phyloP scores from a whole-genome alignment of 2,113 vertebrate species.

The Cyprinus carpio region DNA sequence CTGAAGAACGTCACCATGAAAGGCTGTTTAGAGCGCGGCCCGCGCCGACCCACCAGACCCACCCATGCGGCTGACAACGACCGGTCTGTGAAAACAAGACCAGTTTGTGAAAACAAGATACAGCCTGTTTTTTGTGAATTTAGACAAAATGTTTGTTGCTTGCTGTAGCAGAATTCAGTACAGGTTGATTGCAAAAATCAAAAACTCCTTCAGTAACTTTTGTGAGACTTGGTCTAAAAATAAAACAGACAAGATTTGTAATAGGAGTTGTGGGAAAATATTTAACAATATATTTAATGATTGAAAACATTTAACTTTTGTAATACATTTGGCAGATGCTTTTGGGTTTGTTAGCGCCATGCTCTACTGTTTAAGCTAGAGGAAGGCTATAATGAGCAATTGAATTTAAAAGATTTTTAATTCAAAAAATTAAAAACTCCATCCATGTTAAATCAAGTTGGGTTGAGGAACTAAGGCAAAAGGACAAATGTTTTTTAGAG shows the following conservation, averaged over 20 bases:
- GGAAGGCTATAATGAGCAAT: background rate
- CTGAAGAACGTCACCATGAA: constrained; percentile 97
- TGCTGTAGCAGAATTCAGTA: background rate
- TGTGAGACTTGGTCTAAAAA: background rate
- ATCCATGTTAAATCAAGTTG: background rate
- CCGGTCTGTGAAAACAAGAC: constrained; percentile 72
- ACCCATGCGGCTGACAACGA: constrained; percentile 85
- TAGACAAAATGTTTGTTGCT: background rate
- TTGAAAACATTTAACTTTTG: no score
- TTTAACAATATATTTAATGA: background rate
- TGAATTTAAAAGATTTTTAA: no score
- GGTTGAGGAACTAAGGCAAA: background rate
- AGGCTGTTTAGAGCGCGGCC: constrained; percentile 88
- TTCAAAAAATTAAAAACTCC: background rate
- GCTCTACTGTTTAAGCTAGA: no score
- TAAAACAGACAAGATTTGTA: background rate
- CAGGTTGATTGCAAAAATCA: background rate
- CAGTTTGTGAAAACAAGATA: constrained; percentile 10
- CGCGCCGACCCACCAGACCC: constrained; percentile 84
- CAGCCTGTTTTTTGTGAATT: background rate
- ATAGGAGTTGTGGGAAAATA: background rate
- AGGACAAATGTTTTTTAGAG: background rate
- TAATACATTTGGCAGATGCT: no score
- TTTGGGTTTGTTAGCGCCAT: no score
- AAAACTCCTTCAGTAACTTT: background rate